Evolutionary conservation across 92 coral and sea anemone genomes (phyloP).

Genomic region (Nematostella vectensis): DNA sequence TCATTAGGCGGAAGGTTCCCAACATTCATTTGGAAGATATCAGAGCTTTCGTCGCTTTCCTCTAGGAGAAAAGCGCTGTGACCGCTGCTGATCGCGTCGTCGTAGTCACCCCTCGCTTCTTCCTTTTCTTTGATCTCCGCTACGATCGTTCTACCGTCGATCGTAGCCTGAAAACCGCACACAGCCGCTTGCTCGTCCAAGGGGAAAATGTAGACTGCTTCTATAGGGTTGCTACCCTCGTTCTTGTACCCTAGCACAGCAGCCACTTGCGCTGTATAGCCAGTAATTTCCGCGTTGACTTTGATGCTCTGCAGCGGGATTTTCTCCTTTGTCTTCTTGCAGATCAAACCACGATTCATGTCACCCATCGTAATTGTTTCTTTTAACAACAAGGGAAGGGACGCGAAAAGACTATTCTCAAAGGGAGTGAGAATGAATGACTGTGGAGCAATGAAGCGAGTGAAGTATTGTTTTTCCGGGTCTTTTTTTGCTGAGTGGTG

Average conservation of each 20-base stretch:
- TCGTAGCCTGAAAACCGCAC: slow-evolving; percentile 77
- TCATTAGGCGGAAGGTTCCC: slow-evolving; percentile 86
- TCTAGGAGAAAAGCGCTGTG: slow-evolving; percentile 69
- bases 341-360: slow-evolving; percentile 39
- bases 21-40: slow-evolving; percentile 66
- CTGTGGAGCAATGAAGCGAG: too few relatives aligned
- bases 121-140: slow-evolving; percentile 77
- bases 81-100: slow-evolving; percentile 78
- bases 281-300: slow-evolving; percentile 55
- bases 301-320: slow-evolving; percentile 70
- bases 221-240: slow-evolving; percentile 65
- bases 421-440: too few relatives aligned
- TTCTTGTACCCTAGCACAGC: slow-evolving; percentile 76
- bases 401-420: too few relatives aligned
- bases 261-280: slow-evolving; percentile 72
- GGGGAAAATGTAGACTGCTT: slow-evolving; percentile 72
- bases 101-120: slow-evolving; percentile 71
- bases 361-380: too few relatives aligned
- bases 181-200: slow-evolving; percentile 74
- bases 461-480: too few relatives aligned
- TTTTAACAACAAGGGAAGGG: too few relatives aligned
- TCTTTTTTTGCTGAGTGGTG: too few relatives aligned
- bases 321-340: slow-evolving; percentile 21
- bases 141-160: slow-evolving; percentile 74
- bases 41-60: slow-evolving; percentile 82